Evolutionary conservation across 2,797 vertebrate species (phyloP), one percentile per base, ranked within the genome.

Genomic region (Amblyraja radiata): DNA sequence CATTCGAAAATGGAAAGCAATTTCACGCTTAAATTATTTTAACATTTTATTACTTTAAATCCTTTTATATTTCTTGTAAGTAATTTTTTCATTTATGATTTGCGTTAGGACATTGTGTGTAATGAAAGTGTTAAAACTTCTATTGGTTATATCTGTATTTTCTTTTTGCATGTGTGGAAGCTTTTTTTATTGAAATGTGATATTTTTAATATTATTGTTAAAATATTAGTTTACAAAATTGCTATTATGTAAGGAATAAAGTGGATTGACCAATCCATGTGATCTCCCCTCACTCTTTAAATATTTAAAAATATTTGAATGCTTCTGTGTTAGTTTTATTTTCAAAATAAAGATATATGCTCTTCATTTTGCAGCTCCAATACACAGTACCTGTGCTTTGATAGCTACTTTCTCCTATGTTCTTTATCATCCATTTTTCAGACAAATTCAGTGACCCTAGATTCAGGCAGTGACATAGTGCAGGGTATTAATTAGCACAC

Each of bases 401-500:
- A 74, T 74, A 65, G 36, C 90, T 54, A 39, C 73, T 76, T 93
- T 95, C 95, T 94, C 91, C 94, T 94, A 63, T 95, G 94, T 94
- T 95, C 95, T 94, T 95, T 93, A 73, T 94, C 94, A 93, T 93
- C 94, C 94, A 94, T 94, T 94, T 94, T 95, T 93, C 93, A 95
- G 95, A 94, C 93, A 97, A 96, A 97, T 96, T 96, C 39, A 21
- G 46, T 95, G 96, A 97, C 97, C 96, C 94, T 91, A 93, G 95
- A 96, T 96, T 96, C 96, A 95, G 94, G 94, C 95, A 94, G 95
- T 96, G 96, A 96, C 96, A 96, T 95, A 95, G 96, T 95, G 95
- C 95, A 95, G 95, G 96, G 96, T 96, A 95, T 96, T 97, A 98
- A 98, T 98, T 97, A 97, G 96, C 94, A 95, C 94, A 95, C 95